Evolutionary conservation across 2,113 vertebrate genomes (phyloP).

Genomic region (Neolamprologus variostigma): DNA sequence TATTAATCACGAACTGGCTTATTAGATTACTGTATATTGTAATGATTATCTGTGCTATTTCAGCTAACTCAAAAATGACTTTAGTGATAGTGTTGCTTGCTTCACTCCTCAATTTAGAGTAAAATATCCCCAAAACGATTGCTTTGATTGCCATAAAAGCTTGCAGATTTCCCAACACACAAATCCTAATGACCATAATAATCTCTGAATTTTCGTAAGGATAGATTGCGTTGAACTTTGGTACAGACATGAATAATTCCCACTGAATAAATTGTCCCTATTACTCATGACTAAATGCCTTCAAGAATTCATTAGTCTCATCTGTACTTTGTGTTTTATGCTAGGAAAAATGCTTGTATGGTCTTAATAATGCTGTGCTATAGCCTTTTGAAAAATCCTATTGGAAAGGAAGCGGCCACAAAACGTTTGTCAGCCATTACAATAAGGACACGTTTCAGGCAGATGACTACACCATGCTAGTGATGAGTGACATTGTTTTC

Average conservation of each 20-base stretch:
- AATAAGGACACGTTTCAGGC: neutral
- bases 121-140: neutral
- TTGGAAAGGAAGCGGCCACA: neutral
- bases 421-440: neutral
- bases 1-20: neutral
- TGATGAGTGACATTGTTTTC: neutral
- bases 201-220: neutral
- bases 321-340: neutral
- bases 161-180: neutral
- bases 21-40: neutral
- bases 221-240: neutral
- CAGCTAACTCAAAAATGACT: neutral
- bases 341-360: neutral
- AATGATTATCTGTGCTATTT: neutral
- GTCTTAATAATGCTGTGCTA: neutral
- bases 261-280: neutral
- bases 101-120: neutral
- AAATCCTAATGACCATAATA: neutral
- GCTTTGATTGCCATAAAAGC: neutral
- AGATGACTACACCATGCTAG: neutral
- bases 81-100: neutral
- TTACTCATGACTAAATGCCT: neutral
- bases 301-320: accelerated
- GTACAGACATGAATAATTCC: neutral
- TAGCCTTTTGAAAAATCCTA: accelerated